Conservation (phyloP, 1,140 invertebrate species). For the Scaptodrosophila lebanonensis region DNA sequence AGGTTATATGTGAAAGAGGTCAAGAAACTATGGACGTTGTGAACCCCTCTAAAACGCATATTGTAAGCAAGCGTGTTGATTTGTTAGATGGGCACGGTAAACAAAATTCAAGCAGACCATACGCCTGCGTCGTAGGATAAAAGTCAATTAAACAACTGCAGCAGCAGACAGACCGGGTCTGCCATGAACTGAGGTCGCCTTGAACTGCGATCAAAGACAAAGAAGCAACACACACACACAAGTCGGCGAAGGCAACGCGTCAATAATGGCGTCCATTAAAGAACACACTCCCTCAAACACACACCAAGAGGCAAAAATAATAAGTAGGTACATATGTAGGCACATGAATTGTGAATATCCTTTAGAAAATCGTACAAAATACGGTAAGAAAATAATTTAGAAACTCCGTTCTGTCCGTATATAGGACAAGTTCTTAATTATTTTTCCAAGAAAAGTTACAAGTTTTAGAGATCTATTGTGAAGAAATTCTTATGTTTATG, state of each 20-base stretch:
- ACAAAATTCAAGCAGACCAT: conserved; percentile 3
- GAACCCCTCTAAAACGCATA: conserved; percentile 28
- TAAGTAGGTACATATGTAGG: too few species aligned
- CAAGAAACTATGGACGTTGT: conserved; percentile 39
- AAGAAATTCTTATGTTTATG: too few species aligned
- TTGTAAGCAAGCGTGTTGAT: conserved; percentile 30
- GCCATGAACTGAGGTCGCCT: conserved; percentile 48
- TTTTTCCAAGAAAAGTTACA: too few species aligned
- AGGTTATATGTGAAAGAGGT: conserved; percentile 35
- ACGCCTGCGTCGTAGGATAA: conserved; percentile 37
- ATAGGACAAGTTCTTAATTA: too few species aligned
- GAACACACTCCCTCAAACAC: too few species aligned
- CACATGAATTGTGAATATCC: too few species aligned
- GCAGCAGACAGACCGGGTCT: not conserved
- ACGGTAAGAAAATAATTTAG: too few species aligned
- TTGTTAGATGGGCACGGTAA: conserved; percentile 9
- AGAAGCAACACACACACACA: conserved; percentile 12
- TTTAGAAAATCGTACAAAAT: too few species aligned
- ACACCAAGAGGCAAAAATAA: too few species aligned
- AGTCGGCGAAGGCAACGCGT: conserved; percentile 21
- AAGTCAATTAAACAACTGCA: conserved; percentile 24
- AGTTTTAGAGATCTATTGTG: too few species aligned
- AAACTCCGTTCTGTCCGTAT: too few species aligned
- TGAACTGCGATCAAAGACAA: conserved; percentile 29
- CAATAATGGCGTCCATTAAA: conserved; percentile 13